Conservation (phyloP, 2,888 invertebrate genomes). For the Tuta absoluta region DNA sequence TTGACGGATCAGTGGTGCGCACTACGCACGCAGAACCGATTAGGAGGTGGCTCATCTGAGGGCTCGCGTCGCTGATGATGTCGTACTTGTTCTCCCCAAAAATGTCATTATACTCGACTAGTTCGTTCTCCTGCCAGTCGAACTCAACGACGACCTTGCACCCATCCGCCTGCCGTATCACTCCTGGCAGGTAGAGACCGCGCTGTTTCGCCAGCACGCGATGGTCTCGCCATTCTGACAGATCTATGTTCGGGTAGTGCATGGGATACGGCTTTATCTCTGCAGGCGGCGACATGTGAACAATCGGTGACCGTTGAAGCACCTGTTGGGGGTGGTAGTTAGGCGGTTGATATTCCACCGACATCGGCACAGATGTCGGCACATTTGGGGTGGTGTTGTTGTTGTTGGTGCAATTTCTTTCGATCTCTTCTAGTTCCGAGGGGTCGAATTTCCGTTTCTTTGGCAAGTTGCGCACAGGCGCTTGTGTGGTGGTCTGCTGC, state of each 20-base stretch:
- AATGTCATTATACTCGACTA: slow-evolving; percentile 88
- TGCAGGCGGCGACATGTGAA: slow-evolving; percentile 77
- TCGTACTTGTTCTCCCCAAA: slow-evolving; percentile 90
- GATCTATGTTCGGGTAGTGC: slow-evolving; percentile 86
- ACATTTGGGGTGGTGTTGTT: slow-evolving; percentile 50
- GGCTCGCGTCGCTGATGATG: slow-evolving; percentile 96
- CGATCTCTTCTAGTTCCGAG: slow-evolving; percentile 87
- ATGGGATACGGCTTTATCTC: slow-evolving; percentile 74
- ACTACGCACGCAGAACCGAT: slow-evolving; percentile 92
- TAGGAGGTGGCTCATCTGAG: slow-evolving; percentile 90
- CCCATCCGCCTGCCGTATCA: slow-evolving; percentile 87
- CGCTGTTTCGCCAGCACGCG: slow-evolving; percentile 93
- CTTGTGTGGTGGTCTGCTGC: slow-evolving; percentile 74
- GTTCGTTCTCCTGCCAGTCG: slow-evolving; percentile 87
- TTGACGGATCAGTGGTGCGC: slow-evolving; percentile 81
- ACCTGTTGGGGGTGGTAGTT: slow-evolving; percentile 59
- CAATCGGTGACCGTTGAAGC: slow-evolving; percentile 65
- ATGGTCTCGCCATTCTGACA: slow-evolving; percentile 96
- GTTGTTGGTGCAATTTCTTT: slow-evolving; percentile 74
- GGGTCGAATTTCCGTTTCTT: slow-evolving; percentile 95
- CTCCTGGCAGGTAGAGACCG: slow-evolving; percentile 92
- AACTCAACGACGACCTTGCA: slow-evolving; percentile 90
- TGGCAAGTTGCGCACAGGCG: slow-evolving; percentile 89
- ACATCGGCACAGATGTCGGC: slow-evolving; percentile 52
- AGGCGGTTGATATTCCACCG: slow-evolving; percentile 57